Percentiles rank a stretch among this genome's conserved stretches.
Conservation (phyloP, 2,888 invertebrate species). For the Phrixothrix hirtus region DNA sequence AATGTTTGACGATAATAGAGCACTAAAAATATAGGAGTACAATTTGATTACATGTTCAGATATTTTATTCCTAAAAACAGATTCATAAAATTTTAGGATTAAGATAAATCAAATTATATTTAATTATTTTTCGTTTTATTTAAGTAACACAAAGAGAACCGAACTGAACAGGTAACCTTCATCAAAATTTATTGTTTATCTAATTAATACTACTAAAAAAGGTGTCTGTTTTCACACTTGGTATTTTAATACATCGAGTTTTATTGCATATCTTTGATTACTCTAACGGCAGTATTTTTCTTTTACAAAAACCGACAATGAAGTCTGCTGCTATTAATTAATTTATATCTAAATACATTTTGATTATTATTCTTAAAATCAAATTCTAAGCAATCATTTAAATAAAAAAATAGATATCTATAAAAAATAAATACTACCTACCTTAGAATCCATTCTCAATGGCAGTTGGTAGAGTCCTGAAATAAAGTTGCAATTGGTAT, state of each 20-base stretch:
- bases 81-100: no score
- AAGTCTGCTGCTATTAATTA: slow-evolving; percentile 2
- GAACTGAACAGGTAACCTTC: background rate
- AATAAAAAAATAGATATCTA: no score
- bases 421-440: no score
- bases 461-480: no score
- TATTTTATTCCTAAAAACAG: no score
- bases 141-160: slow-evolving; percentile 1
- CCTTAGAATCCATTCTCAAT: slow-evolving; percentile 44
- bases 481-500: no score
- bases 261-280: slow-evolving; percentile 6
- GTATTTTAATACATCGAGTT: slow-evolving; percentile 35
- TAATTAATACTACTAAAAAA: slow-evolving; percentile 23
- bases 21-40: no score
- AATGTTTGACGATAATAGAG: no score
- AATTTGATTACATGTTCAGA: no score
- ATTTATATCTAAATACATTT: background rate
- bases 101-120: no score
- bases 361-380: no score
- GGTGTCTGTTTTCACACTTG: slow-evolving; percentile 23
- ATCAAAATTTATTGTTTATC: slow-evolving; percentile 20
- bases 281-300: slow-evolving; percentile 16
- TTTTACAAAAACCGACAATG: slow-evolving; percentile 18
- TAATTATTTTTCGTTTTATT: background rate
- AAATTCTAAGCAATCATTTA: no score